These are phyloP conservation scores for Cottoperca gobio DNA, from an alignment of 2,797 vertebrate genomes.

Conservation along the genomic window DNA sequence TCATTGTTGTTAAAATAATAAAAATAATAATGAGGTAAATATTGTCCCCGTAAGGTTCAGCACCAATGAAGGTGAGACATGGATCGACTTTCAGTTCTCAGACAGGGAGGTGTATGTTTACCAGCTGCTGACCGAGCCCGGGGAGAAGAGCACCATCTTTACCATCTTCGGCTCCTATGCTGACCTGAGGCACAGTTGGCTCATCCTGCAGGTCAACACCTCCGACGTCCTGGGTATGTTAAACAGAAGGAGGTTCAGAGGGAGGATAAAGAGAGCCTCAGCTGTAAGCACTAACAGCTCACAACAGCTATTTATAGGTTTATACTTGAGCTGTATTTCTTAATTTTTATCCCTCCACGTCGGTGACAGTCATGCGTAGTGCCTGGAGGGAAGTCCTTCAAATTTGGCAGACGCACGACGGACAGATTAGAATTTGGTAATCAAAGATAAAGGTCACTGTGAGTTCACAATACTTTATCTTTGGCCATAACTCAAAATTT, in stretches of 20 bases:
- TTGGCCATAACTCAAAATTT: no score
- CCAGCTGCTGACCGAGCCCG: conserved; percentile 95
- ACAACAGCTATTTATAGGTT: not conserved
- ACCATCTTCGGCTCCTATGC: conserved; percentile 98
- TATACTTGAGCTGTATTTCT: no score
- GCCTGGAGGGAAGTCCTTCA: no score
- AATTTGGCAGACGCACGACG: no score
- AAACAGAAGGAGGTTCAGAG: not conserved
- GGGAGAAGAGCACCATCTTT: conserved; percentile 97
- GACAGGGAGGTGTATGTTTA: conserved; percentile 92
- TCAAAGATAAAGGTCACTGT: no score
- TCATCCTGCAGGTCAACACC: conserved; percentile 97
- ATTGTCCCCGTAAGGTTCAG: conserved; percentile 87
- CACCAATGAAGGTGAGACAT: conserved; percentile 97
- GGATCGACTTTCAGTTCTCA: conserved; percentile 92
- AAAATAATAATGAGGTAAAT: not conserved
- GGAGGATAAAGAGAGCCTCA: not conserved
- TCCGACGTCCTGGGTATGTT: conserved; percentile 91
- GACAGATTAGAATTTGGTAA: no score
- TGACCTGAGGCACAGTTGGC: conserved; percentile 95
- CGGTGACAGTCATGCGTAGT: no score
- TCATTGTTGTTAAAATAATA: not conserved
- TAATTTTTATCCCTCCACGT: no score
- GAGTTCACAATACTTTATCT: no score
- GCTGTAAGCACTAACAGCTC: conserved; percentile 14